Conservation (phyloP, 2,888 invertebrate genomes). For the Andrena trimmerana region DNA sequence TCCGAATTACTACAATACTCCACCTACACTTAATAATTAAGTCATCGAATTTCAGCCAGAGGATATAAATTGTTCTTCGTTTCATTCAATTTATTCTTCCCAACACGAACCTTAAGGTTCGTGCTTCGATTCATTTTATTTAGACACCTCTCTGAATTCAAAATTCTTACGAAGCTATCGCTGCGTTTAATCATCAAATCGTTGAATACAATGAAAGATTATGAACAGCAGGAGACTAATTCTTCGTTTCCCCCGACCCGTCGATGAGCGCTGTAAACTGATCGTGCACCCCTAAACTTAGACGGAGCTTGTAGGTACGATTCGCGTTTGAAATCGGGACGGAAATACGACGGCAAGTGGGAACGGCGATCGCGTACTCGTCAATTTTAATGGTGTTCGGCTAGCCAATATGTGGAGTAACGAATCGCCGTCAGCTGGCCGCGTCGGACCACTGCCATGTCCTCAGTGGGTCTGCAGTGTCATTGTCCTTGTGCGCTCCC, state of each 20-base stretch:
- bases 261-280: conserved; percentile 45
- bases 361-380: conserved; percentile 57
- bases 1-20: too few species aligned
- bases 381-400: conserved; percentile 76
- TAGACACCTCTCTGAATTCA: too few species aligned
- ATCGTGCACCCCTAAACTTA: conserved; percentile 52
- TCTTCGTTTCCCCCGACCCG: conserved; percentile 15
- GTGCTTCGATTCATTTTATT: too few species aligned
- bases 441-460: conserved; percentile 18
- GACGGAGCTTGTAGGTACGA: conserved; percentile 27
- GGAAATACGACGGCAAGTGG: conserved; percentile 54
- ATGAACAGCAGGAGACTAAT: neutral
- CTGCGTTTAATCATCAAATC: neutral
- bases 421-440: conserved; percentile 77
- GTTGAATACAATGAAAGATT: neutral
- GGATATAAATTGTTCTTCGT: too few species aligned
- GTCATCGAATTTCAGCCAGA: too few species aligned
- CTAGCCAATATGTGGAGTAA: conserved; percentile 77
- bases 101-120: too few species aligned
- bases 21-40: too few species aligned
- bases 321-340: conserved; percentile 43
- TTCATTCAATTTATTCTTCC: too few species aligned
- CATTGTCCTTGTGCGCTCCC: conserved; percentile 60
- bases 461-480: conserved; percentile 22
- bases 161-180: too few species aligned